Evolutionary conservation across 2,888 invertebrate genomes (phyloP).

Genomic region (Nemoura dubitans): DNA sequence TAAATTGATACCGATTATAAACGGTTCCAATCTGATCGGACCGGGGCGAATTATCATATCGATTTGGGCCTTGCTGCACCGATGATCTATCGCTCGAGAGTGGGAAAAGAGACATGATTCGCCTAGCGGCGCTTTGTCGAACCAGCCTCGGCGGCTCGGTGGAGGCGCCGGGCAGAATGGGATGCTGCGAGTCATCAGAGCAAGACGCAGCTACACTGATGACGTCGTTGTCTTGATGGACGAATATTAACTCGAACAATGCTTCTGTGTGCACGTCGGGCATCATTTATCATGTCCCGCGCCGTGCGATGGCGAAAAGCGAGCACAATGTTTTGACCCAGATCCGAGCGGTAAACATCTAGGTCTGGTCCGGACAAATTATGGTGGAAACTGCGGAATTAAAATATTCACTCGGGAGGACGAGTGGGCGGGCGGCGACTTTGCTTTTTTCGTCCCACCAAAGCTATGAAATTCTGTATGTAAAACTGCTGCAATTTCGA

Average conservation of each 20-base stretch:
- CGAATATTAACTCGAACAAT: constrained; percentile 7
- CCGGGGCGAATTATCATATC: neutral
- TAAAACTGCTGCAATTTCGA: neutral
- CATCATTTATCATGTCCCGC: neutral
- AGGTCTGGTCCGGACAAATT: constrained; percentile 5
- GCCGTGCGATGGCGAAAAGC: neutral
- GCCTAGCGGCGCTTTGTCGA: neutral
- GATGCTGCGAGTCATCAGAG: neutral
- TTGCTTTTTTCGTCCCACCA: neutral
- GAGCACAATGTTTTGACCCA: neutral
- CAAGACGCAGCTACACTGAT: neutral
- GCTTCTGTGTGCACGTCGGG: neutral
- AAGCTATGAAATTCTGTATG: neutral
- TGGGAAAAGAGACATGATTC: neutral
- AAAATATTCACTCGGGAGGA: neutral
- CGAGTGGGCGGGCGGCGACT: neutral
- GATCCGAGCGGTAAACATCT: neutral
- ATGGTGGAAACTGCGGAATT: neutral
- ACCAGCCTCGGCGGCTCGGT: neutral
- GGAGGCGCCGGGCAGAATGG: neutral
- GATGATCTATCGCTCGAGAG: neutral
- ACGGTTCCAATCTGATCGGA: neutral
- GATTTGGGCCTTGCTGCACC: neutral
- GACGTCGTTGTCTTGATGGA: neutral
- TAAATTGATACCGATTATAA: constrained; percentile 12